Conservation (phyloP, 2,797 vertebrate species). For the Gambelia wislizenii region DNA sequence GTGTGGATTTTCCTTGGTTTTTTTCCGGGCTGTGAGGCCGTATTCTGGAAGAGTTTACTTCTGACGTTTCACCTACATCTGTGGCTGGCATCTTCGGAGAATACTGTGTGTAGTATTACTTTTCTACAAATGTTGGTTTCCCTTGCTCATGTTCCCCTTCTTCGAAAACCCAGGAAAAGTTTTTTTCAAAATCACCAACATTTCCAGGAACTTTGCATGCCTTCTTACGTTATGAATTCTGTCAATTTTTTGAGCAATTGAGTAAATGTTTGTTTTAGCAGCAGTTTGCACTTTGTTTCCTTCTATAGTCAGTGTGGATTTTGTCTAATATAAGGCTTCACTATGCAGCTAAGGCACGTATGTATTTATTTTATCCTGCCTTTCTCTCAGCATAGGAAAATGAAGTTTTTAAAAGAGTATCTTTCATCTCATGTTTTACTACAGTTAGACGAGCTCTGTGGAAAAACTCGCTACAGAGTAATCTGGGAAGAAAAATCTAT, state of each 20-base stretch:
- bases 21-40: too few species aligned
- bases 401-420: too few species aligned
- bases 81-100: too few species aligned
- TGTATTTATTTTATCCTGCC: too few species aligned
- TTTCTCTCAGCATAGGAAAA: neutral
- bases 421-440: neutral
- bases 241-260: neutral
- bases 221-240: neutral
- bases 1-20: too few species aligned
- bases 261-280: neutral
- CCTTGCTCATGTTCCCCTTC: too few species aligned
- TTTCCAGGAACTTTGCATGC: neutral
- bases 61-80: too few species aligned
- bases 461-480: neutral
- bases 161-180: neutral
- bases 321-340: neutral
- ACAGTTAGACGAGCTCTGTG: neutral
- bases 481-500: neutral
- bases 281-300: neutral
- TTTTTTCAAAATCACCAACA: neutral
- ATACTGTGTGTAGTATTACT: too few species aligned
- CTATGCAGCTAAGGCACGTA: neutral
- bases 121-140: neutral
- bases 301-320: conserved; percentile 34
- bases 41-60: too few species aligned